Evolutionary conservation across 2,113 vertebrate species (phyloP).

Genomic region (Indicator indicator): DNA sequence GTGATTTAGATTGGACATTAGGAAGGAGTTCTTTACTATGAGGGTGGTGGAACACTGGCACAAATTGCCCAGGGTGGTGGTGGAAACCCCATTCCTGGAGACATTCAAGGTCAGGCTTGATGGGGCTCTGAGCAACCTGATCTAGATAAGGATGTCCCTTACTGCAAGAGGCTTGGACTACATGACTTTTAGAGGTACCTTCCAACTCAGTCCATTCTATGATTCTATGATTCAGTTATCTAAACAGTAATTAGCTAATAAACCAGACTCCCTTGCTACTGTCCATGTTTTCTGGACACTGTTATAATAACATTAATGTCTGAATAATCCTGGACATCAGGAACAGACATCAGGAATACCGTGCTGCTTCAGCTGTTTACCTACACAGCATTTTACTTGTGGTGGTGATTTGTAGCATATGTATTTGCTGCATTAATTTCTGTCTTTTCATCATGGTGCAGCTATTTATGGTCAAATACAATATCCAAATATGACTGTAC

Average conservation of each 20-base stretch:
- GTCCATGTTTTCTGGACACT: neutral
- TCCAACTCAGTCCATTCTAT: too few species aligned
- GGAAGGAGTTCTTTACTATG: too few species aligned
- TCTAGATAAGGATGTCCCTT: too few species aligned
- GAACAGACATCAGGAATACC: neutral
- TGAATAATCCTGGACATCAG: neutral
- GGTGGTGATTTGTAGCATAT: neutral
- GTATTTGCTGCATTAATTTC: neutral
- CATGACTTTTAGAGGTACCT: too few species aligned
- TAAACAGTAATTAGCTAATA: neutral
- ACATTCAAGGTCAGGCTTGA: too few species aligned
- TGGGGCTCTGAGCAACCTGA: too few species aligned
- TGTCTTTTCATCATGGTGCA: neutral
- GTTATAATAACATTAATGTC: neutral
- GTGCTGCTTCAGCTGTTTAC: neutral
- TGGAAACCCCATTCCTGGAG: too few species aligned
- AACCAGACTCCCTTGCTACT: neutral
- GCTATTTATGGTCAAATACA: neutral
- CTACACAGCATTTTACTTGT: neutral
- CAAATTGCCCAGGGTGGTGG: too few species aligned
- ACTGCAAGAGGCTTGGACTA: too few species aligned
- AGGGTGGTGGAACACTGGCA: too few species aligned
- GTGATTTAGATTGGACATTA: too few species aligned
- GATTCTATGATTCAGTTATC: neutral
- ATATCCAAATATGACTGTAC: neutral